These are phyloP conservation scores for Hyles euphorbiae DNA, from an alignment of 1,140 invertebrate species.

Conservation along the genomic window DNA sequence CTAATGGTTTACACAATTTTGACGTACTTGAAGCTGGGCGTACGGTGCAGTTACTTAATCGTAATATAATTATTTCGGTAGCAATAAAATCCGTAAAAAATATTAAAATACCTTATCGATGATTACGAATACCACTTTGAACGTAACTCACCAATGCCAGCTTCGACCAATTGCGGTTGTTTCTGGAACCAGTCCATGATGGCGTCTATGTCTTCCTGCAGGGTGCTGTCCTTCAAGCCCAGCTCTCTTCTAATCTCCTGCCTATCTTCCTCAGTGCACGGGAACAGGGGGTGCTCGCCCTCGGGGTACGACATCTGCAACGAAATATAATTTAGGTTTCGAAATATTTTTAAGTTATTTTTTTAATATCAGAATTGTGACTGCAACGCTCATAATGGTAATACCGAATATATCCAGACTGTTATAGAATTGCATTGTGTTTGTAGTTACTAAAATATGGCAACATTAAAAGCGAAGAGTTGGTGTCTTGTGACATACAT, in stretches of 20 bases:
- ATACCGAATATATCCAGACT: too few relatives aligned
- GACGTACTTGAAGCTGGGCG: too few relatives aligned
- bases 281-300: constrained; percentile 31
- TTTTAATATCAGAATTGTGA: too few relatives aligned
- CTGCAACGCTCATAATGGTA: neutral
- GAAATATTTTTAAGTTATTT: neutral
- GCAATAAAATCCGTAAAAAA: too few relatives aligned
- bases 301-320: constrained; percentile 36
- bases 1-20: too few relatives aligned
- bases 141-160: constrained; percentile 38
- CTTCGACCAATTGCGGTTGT: constrained; percentile 44
- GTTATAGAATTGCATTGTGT: too few relatives aligned
- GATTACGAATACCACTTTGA: neutral
- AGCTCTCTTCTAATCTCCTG: constrained; percentile 34
- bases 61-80: too few relatives aligned
- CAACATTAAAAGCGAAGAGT: too few relatives aligned
- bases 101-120: too few relatives aligned
- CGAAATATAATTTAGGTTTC: neutral
- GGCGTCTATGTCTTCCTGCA: constrained; percentile 47
- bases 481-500: too few relatives aligned
- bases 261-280: constrained; percentile 40
- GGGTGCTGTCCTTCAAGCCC: constrained; percentile 41
- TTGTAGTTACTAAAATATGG: too few relatives aligned
- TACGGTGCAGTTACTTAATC: too few relatives aligned
- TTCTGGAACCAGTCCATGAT: constrained; percentile 51